Evolutionary conservation across 2,113 vertebrate species (phyloP).

Genomic region (Muntiacus muntjak): DNA sequence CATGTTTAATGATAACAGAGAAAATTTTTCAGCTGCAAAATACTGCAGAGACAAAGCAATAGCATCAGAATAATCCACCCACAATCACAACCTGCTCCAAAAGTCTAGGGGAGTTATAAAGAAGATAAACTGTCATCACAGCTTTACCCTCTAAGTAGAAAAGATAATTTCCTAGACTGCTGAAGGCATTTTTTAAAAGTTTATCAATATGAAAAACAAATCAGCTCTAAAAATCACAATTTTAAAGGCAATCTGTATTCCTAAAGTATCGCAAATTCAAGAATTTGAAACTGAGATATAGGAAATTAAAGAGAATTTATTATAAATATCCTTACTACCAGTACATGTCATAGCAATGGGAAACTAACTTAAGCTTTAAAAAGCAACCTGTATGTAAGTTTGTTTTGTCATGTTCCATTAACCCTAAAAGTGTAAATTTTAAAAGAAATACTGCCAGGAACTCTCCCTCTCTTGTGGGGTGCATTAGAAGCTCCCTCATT

Average conservation of each 20-base stretch:
- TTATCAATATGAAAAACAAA: constrained; percentile 25
- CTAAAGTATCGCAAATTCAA: background rate
- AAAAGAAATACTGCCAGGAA: background rate
- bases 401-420: constrained; percentile 3
- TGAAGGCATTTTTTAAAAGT: background rate
- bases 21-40: constrained; percentile 18
- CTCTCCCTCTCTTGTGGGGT: background rate
- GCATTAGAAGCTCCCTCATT: background rate
- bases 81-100: background rate
- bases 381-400: background rate
- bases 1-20: background rate
- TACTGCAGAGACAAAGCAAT: background rate
- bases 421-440: background rate
- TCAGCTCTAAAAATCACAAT: background rate
- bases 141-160: constrained; percentile 8
- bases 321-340: background rate
- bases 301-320: constrained; percentile 30
- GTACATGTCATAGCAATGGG: background rate
- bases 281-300: background rate
- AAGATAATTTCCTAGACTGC: constrained; percentile 14
- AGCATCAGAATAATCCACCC: background rate
- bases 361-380: constrained; percentile 23
- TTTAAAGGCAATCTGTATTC: constrained; percentile 26
- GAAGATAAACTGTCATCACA: background rate
- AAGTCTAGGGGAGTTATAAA: background rate